Evolutionary conservation across 2,113 vertebrate genomes (phyloP), one percentile per base, ranked within the genome.

Genomic region (Agelaius phoeniceus): DNA sequence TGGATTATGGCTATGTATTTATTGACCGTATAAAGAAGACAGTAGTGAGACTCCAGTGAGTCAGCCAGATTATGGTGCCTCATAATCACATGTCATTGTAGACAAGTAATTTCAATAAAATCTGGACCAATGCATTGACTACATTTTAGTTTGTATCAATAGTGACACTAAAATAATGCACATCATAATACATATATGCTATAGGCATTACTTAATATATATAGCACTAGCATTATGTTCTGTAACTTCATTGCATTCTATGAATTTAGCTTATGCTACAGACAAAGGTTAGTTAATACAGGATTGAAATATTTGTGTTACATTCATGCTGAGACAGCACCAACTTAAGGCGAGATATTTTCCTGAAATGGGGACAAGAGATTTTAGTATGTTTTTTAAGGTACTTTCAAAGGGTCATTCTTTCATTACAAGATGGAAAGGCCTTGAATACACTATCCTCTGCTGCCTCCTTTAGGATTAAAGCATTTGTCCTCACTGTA

Each of bases 401-500:
- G 78, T 80, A 41, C 30, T 94, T 87, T 84, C 75, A 78, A 92
- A 90, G 79, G 84, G 73, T 77, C 69, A 21, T 65, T 73, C 84
- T 94, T 95, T 89, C 90, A 78, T 87, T 78, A 31, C 51, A 71
- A 67, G 49, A 58, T 67, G 54, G 63, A 71, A 43, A 81, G 51
- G 41, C 79, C 95, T 74, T 90, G 83, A 77, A 94, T 95, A 62
- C 57, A 71, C 92, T 95, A 57, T 96, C 86, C 92, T 96, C 96
- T 97, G 92, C 89, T 97, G 94, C 90, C 93, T 96, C 91, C 95
- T 92, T 93, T 95, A 95, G 94, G 93, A 87, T 92, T 93, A 75
- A 3, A 91, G 75, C 83, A 75, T 82, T 88, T 91, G 82, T 94
- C 91, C 72, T 88, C 57, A 10, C 66, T 77, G 76, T 87, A 92